These are phyloP conservation scores for Theocolax elegans DNA, from an alignment of 1,140 invertebrate genomes.

Conservation along the genomic window DNA sequence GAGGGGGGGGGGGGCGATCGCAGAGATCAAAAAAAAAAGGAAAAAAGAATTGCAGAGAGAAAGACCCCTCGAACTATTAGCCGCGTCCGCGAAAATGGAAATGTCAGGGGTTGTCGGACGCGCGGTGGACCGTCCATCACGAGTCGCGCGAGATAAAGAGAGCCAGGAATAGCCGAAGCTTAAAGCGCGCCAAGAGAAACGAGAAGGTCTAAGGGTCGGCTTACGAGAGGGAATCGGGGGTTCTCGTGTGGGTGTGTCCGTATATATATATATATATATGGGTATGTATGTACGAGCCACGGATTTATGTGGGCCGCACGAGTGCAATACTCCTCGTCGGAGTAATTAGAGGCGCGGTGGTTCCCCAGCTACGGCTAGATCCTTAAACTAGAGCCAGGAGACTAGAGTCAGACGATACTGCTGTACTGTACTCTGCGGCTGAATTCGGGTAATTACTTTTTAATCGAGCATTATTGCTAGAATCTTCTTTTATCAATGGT, in stretches of 20 bases:
- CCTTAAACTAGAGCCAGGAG: too few relatives aligned
- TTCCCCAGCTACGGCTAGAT: background rate
- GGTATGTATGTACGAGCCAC: too few relatives aligned
- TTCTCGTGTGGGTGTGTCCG: too few relatives aligned
- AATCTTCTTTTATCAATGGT: background rate
- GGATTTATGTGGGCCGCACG: slow-evolving; percentile 11
- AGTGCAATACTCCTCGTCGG: background rate
- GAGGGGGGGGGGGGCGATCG: too few relatives aligned
- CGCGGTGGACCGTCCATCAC: background rate
- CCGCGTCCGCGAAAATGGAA: slow-evolving; percentile 28
- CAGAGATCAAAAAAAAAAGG: background rate
- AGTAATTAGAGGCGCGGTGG: slow-evolving; percentile 8
- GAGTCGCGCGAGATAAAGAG: slow-evolving; percentile 21
- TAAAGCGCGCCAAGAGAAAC: background rate
- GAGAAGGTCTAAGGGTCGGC: slow-evolving; percentile 9
- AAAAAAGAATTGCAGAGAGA: too few relatives aligned
- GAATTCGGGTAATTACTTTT: background rate
- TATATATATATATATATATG: too few relatives aligned
- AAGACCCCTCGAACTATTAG: slow-evolving; percentile 21
- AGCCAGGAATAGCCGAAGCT: slow-evolving; percentile 21
- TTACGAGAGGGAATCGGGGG: too few relatives aligned
- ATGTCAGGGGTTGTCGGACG: slow-evolving; percentile 2
- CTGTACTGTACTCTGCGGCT: too few relatives aligned
- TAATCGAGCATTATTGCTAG: slow-evolving; percentile 17
- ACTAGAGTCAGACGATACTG: too few relatives aligned